Conservation (phyloP, 2,888 invertebrate species). For the Cheilosia urbana region DNA sequence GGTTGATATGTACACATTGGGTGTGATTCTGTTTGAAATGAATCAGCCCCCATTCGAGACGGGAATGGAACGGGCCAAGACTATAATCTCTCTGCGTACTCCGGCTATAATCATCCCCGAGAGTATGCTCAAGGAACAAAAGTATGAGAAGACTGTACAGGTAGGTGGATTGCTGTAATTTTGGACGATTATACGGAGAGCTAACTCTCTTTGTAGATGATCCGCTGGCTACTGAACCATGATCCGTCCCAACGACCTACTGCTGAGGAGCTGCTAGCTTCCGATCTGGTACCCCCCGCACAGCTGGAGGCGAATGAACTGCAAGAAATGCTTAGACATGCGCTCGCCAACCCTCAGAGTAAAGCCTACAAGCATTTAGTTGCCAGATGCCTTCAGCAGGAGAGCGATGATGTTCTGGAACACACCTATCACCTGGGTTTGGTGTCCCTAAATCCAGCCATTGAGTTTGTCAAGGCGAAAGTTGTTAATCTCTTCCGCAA, state of each 20-base stretch:
- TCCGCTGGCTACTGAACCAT: constrained; percentile 91
- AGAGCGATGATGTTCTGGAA: constrained; percentile 85
- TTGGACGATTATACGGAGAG: neutral
- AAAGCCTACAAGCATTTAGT: constrained; percentile 91
- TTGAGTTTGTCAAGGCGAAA: constrained; percentile 83
- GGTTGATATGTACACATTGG: constrained; percentile 93
- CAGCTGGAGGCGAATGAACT: constrained; percentile 93
- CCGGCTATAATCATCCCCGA: constrained; percentile 89
- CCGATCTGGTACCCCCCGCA: constrained; percentile 93
- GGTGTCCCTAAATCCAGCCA: constrained; percentile 82
- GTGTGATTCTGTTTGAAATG: constrained; percentile 98
- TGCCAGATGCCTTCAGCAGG: constrained; percentile 82
- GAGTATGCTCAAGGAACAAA: constrained; percentile 85
- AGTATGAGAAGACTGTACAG: constrained; percentile 84
- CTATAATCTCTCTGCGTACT: constrained; percentile 89
- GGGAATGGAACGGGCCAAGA: constrained; percentile 94
- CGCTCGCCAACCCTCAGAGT: constrained; percentile 91
- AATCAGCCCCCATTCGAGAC: constrained; percentile 93
- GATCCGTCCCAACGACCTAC: constrained; percentile 93
- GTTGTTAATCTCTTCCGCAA: constrained; percentile 87
- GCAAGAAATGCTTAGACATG: constrained; percentile 92
- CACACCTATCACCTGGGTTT: constrained; percentile 91
- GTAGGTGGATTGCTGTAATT: constrained; percentile 81
- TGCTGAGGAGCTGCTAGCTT: constrained; percentile 92
- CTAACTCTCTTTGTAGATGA: constrained; percentile 83